Conservation (phyloP, 2,888 invertebrate species). For the Ennomos erosarius region DNA sequence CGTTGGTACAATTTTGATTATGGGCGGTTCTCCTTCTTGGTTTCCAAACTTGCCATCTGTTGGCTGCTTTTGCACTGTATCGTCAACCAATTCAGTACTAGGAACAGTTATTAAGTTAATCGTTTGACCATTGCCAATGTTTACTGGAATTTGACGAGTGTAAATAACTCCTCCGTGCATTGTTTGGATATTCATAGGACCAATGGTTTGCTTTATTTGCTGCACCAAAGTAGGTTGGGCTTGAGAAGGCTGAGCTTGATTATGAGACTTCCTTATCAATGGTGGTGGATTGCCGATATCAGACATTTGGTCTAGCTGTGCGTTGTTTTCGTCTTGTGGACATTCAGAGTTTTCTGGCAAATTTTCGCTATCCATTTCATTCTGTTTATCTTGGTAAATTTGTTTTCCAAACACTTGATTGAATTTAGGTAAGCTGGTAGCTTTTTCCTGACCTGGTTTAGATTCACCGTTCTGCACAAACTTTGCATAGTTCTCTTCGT, state of each 20-base stretch:
- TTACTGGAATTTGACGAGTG: slow-evolving; percentile 89
- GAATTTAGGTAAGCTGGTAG: slow-evolving; percentile 88
- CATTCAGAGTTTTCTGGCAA: slow-evolving; percentile 59
- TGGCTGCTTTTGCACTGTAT: slow-evolving; percentile 71
- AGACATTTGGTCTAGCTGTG: slow-evolving; percentile 70
- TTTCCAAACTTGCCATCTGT: slow-evolving; percentile 54
- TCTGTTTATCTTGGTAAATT: slow-evolving; percentile 83
- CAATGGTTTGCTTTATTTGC: slow-evolving; percentile 80
- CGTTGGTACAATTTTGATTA: slow-evolving; percentile 75
- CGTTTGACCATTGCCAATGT: slow-evolving; percentile 83
- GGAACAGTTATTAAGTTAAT: slow-evolving; percentile 85
- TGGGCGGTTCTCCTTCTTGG: slow-evolving; percentile 73
- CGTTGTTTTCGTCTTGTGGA: slow-evolving; percentile 60
- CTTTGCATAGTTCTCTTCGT: slow-evolving; percentile 85
- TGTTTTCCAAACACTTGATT: slow-evolving; percentile 92
- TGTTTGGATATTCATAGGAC: slow-evolving; percentile 85
- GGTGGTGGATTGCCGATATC: slow-evolving; percentile 73
- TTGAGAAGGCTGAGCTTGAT: slow-evolving; percentile 59
- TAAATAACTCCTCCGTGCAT: slow-evolving; percentile 90
- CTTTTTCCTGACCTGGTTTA: slow-evolving; percentile 70
- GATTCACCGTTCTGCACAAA: slow-evolving; percentile 77
- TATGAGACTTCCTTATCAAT: slow-evolving; percentile 63
- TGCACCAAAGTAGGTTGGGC: slow-evolving; percentile 70
- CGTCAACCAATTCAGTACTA: slow-evolving; percentile 75
- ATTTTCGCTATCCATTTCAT: slow-evolving; percentile 52